Evolutionary conservation across 2,888 invertebrate genomes (phyloP), one percentile per base, ranked within the genome.

Genomic region (Hanleya hanleyi): DNA sequence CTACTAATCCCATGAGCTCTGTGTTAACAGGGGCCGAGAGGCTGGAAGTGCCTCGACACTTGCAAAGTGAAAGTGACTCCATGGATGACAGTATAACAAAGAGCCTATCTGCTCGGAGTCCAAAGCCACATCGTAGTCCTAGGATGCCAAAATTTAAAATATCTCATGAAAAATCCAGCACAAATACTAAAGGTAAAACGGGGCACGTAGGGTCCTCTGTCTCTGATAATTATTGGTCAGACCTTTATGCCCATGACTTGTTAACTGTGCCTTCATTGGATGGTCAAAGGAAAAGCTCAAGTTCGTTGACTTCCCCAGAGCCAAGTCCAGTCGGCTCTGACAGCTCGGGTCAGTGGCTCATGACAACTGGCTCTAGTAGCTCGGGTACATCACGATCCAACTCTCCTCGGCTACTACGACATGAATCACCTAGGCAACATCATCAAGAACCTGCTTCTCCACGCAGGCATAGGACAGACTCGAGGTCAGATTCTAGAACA

Each of bases 141-240:
- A 76, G 83, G 50, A 72, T 80, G 64, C 78, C 78, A 22, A 76
- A 77, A 57, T 73, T 81, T 50, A 79, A 77, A 74, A 73, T 83
- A 37, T 75, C 81, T n/a, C 76, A 75, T 62, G 83, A 83, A 22
- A 76, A 70, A 69, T 78, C 83, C 61, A 80, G 80, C 74, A 81
- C 83, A 49, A 82, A 84, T 51, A 70, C 80, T 50, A 29, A 64
- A 81, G 50, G 65, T 70, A 9, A 84, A 84, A 64, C 35, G 74
- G 84, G 69, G 3, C 41, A 67, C 47, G 67, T 67, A 12, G 67
- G 35, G 2, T 47, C 26, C 7, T n/a, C 41, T 3, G n/a, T n/a
- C n/a, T 41, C 47, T 41, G 64, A 64, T 5, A 57, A 57, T 9
- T 64, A 64, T 35, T 64, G 38, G 35, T 37, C 64, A 4, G 38